phyloP scores from a whole-genome alignment of 1,140 invertebrate species.

The Papilio xuthus region DNA sequence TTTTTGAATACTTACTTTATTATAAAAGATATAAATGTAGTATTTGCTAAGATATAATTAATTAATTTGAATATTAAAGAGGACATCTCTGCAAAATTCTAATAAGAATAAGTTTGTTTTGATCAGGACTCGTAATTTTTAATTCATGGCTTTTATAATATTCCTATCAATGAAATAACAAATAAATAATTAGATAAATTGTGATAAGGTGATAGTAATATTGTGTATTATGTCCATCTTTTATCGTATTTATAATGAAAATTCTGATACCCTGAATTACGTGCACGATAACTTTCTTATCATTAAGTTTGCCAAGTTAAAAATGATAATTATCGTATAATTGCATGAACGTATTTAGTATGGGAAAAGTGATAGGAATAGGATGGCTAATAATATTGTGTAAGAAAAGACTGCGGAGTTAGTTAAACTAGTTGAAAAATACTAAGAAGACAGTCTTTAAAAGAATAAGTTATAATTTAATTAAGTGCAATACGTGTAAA shows the following conservation, averaged over 20 bases:
- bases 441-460: too few species aligned
- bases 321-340: too few species aligned
- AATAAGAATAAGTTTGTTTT: not conserved
- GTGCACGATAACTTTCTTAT: not conserved
- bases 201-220: not conserved
- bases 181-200: slow-evolving; percentile 3
- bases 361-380: too few species aligned
- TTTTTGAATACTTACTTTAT: not conserved
- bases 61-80: not conserved
- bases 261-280: not conserved
- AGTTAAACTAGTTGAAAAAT: too few species aligned
- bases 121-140: not conserved
- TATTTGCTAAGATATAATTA: too few species aligned
- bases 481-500: too few species aligned
- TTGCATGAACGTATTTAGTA: too few species aligned
- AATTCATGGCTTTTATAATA: not conserved
- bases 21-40: not conserved
- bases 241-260: not conserved
- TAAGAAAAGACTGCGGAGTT: too few species aligned
- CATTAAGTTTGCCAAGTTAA: too few species aligned
- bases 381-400: too few species aligned
- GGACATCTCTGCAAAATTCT: not conserved
- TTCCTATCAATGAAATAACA: not conserved
- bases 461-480: too few species aligned
- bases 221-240: not conserved